A percentile compares a stretch with the other conserved stretches of the same genome.
These are phyloP conservation scores for Lacerta agilis DNA, from an alignment of 2,797 vertebrate genomes.

Conservation along the genomic window DNA sequence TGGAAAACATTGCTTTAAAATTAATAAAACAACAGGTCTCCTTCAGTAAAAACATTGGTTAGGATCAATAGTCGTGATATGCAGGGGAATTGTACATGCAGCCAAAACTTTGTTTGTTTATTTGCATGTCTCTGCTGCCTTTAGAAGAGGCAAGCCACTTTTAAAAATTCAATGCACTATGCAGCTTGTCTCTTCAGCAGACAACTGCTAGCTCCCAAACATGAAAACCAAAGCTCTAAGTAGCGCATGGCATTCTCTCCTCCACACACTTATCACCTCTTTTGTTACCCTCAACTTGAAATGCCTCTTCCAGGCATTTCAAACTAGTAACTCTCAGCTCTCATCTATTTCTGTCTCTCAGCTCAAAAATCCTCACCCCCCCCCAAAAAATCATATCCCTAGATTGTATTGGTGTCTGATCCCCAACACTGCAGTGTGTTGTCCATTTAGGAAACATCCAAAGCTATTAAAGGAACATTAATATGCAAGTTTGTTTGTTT, in stretches of 20 bases:
- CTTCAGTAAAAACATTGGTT: neutral
- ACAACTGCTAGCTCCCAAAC: neutral
- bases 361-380: neutral
- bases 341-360: neutral
- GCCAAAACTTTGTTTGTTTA: neutral
- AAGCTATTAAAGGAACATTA: too few species aligned
- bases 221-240: neutral
- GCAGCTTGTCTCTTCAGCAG: neutral
- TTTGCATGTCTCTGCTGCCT: neutral
- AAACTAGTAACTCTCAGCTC: neutral
- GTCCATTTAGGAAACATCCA: too few species aligned
- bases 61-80: neutral
- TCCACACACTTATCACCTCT: neutral
- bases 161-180: neutral
- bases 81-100: neutral
- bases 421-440: too few species aligned
- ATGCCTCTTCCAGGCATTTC: neutral
- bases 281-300: neutral
- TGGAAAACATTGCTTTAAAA: neutral
- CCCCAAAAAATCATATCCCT: neutral
- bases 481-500: too few species aligned
- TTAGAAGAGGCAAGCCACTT: neutral
- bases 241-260: neutral
- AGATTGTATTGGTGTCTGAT: too few species aligned
- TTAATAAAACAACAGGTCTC: neutral